phyloP scores from a whole-genome alignment of 2,797 vertebrate genomes.

The Notolepis coatsorum region DNA sequence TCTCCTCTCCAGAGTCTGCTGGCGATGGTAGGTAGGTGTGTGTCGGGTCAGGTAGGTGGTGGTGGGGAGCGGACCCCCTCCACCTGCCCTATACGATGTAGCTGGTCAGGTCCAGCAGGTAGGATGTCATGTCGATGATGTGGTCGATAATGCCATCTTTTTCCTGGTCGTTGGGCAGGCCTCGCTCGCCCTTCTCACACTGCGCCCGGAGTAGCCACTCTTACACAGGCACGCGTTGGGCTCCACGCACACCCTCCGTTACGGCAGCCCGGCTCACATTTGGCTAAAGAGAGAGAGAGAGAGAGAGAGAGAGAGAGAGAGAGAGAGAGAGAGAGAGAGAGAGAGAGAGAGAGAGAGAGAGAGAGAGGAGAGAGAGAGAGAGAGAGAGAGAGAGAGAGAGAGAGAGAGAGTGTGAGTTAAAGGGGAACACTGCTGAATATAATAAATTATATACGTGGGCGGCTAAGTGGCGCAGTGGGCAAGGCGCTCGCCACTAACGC shows the following conservation, averaged over 20 bases:
- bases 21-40: slow-evolving; percentile 75
- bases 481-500: too few species aligned
- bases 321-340: slow-evolving; percentile 53
- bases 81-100: slow-evolving; percentile 93
- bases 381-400: slow-evolving; percentile 31
- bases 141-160: slow-evolving; percentile 96
- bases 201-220: slow-evolving; percentile 92
- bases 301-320: slow-evolving; percentile 7
- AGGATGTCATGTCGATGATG: slow-evolving; percentile 98
- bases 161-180: slow-evolving; percentile 84
- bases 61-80: slow-evolving; percentile 48
- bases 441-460: too few species aligned
- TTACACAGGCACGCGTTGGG: slow-evolving; percentile 98
- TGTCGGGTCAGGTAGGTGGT: slow-evolving; percentile 56
- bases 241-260: slow-evolving; percentile 96
- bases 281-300: slow-evolving; percentile 80
- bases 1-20: slow-evolving; percentile 67
- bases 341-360: slow-evolving; percentile 69
- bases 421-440: too few species aligned
- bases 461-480: too few species aligned
- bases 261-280: slow-evolving; percentile 94
- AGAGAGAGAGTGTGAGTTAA: background rate
- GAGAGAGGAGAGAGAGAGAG: slow-evolving; percentile 67
- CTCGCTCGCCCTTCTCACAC: slow-evolving; percentile 94
- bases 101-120: slow-evolving; percentile 97